Base-by-base conservation (phyloP, 2,797 vertebrate species). In the Acomys russatus region DNA sequence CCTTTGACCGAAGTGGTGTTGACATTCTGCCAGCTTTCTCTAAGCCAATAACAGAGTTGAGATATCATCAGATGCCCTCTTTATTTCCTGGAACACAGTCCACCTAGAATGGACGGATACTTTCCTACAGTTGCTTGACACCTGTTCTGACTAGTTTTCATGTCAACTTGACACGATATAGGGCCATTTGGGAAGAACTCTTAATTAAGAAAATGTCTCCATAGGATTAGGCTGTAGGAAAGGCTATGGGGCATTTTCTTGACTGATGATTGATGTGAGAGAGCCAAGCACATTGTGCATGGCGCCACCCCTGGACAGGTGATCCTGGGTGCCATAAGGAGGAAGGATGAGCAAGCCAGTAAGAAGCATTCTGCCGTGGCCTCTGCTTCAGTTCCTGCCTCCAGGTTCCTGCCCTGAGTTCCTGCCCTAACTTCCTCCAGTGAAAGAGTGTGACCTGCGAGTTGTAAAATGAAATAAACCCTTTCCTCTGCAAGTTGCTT, bases 21-120 rank as follows among this genome's bases (percentile, higher is more conserved):
- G 35, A 56, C 61, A 71, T 70, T 77, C 66, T 91, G 3, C 35
- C 49, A 68, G 64, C 15, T 91, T 80, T 96, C 66, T 77, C 92
- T 92, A 70, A 84, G 38, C 85, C 38, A 83, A 28, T 64, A 44
- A 83, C 28, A 82, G 63, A 96, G 23, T 33, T 35, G 49, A 92
- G 66, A 30, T 51, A 18, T 63, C 61, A 7, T 8, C 71, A 38
- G 66, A 85, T 77, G 6, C 80, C 80, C n/a, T 91, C 68, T 83
- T 33, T 11, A 9, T 38, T 94, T 82, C 88, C 91, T 88, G 35
- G 28, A 56, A 38, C 61, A 33, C 17, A 77, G n/a, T 59, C 84
- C 15, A 61, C 30, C 76, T 70, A 68, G 3, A 95, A 17, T 35
- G 90, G 10, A 80, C 2, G 94, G 66, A 71, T 11, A 17, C 20